Evolutionary conservation across 2,797 vertebrate genomes (phyloP).

Genomic region (Esox masquinongy): DNA sequence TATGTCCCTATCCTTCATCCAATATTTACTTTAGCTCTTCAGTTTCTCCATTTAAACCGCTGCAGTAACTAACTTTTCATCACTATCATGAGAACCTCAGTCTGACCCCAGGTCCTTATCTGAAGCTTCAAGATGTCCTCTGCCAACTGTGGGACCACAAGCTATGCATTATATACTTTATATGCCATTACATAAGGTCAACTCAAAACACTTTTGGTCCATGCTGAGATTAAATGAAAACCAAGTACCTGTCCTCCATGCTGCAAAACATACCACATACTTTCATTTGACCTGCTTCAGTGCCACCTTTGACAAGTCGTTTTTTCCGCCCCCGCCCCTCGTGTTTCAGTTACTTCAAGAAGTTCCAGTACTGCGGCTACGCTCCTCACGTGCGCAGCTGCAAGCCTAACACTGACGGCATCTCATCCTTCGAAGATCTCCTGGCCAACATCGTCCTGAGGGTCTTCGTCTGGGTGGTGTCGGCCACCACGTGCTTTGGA

Average conservation of each 20-base stretch:
- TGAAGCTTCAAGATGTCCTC: neutral
- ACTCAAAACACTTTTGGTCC: neutral
- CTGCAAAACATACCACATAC: neutral
- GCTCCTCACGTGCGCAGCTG: constrained; percentile 96
- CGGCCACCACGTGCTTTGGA: constrained; percentile 91
- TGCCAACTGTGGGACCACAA: neutral
- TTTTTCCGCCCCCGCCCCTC: neutral
- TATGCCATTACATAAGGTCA: neutral
- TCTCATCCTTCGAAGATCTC: constrained; percentile 94
- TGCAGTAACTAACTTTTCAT: neutral
- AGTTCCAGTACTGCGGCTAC: constrained; percentile 97
- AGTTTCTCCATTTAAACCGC: neutral
- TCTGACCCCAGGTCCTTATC: constrained; percentile 8
- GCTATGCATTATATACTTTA: neutral
- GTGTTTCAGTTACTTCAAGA: constrained; percentile 90
- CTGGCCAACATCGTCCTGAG: constrained; percentile 93
- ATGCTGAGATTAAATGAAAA: neutral
- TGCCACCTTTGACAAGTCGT: neutral
- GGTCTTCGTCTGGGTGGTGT: constrained; percentile 97
- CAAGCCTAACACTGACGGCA: constrained; percentile 97
- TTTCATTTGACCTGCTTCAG: neutral
- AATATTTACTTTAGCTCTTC: neutral
- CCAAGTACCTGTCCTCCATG: neutral
- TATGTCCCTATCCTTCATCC: neutral
- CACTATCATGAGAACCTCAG: neutral